Evolutionary conservation across 64 coral and sea anemone genomes (phyloP).

Genomic region (Stichodactyla helianthus): DNA sequence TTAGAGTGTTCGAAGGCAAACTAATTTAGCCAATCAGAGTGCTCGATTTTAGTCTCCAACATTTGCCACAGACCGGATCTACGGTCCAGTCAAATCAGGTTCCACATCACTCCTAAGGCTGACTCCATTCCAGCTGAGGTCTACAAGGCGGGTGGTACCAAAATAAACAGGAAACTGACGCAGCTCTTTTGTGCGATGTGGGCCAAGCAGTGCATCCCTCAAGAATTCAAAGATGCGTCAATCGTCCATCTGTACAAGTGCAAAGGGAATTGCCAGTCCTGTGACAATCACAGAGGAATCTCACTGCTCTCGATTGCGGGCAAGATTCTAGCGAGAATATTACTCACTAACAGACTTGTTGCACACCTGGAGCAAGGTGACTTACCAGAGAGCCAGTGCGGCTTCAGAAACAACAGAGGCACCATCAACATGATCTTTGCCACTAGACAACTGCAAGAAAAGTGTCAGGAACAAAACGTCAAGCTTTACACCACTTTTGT

Average conservation of each 20-base stretch:
- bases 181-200: neutral
- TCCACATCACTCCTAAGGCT: constrained; percentile 1
- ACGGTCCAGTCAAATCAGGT: neutral
- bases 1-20: too few relatives aligned
- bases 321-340: constrained; percentile 10
- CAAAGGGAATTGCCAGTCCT: neutral
- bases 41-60: too few relatives aligned
- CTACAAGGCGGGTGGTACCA: constrained; percentile 1
- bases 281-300: constrained; percentile 27
- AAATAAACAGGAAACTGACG: neutral
- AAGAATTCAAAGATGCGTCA: neutral
- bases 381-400: constrained; percentile 25
- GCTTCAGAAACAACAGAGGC: neutral
- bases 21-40: too few relatives aligned
- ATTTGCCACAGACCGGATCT: too few relatives aligned
- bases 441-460: too few relatives aligned
- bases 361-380: neutral
- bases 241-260: neutral
- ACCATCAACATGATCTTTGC: constrained; percentile 22
- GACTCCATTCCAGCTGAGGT: constrained; percentile 42
- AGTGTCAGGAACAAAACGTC: neutral
- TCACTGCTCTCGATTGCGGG: neutral
- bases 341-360: constrained; percentile 1
- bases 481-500: constrained; percentile 6
- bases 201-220: neutral